Conservation (phyloP, 2,113 vertebrate species). For the Dipodomys merriami region DNA sequence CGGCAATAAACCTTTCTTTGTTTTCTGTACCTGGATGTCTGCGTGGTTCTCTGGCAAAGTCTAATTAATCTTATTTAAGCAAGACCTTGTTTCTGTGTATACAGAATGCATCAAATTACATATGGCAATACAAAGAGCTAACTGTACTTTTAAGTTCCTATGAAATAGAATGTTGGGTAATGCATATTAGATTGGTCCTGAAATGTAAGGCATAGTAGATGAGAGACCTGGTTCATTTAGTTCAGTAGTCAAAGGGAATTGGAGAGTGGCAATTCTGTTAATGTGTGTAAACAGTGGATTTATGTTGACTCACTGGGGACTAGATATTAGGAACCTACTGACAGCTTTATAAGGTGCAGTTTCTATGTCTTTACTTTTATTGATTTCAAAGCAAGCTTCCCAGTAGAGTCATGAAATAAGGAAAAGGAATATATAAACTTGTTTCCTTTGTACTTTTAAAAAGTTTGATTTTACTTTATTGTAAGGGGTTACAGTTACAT, state of each 20-base stretch:
- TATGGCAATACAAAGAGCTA: constrained; percentile 8
- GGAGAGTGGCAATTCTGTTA: constrained; percentile 45
- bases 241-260: constrained; percentile 21
- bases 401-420: constrained; percentile 35
- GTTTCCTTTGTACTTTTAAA: constrained; percentile 32
- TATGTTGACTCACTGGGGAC: constrained; percentile 4
- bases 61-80: too few species aligned
- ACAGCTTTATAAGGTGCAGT: not conserved
- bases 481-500: too few species aligned
- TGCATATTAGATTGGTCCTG: constrained; percentile 2
- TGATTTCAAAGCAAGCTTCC: constrained; percentile 35
- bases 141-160: constrained; percentile 30
- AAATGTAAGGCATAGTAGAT: constrained; percentile 54
- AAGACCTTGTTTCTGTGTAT: not conserved
- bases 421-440: constrained; percentile 30
- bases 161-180: constrained; percentile 37
- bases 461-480: too few species aligned
- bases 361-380: constrained; percentile 50
- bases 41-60: too few species aligned
- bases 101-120: not conserved
- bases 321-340: constrained; percentile 30
- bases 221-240: constrained; percentile 21
- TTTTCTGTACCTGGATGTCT: too few species aligned
- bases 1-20: too few species aligned
- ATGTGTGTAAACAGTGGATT: constrained; percentile 22